Evolutionary conservation across 2,888 invertebrate species (phyloP).

Genomic region (Nasonia oneida): DNA sequence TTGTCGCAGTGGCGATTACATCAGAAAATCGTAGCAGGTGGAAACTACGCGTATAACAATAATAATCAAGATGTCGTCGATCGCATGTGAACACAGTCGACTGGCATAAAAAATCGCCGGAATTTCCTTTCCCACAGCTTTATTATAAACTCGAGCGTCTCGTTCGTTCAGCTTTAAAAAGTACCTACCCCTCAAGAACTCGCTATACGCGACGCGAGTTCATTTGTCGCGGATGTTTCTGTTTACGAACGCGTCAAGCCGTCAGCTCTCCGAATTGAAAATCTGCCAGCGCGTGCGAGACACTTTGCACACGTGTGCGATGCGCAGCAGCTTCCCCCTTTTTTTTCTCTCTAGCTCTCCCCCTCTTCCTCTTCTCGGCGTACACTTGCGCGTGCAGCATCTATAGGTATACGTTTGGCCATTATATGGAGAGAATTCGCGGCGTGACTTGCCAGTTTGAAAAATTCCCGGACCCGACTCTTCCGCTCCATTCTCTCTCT

Average conservation of each 20-base stretch:
- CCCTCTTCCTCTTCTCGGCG: no score
- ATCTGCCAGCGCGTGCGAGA: slow-evolving; percentile 2
- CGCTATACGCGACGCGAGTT: slow-evolving; percentile 4
- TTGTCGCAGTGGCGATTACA: neutral
- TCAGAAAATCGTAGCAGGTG: no score
- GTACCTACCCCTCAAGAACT: neutral
- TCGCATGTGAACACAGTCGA: neutral
- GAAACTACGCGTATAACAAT: neutral
- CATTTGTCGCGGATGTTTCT: slow-evolving; percentile 22
- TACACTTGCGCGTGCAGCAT: neutral
- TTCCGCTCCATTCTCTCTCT: neutral
- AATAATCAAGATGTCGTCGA: neutral
- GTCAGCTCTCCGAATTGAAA: slow-evolving; percentile 37
- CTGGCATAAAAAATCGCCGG: neutral
- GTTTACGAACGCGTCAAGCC: slow-evolving; percentile 16
- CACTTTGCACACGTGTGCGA: neutral
- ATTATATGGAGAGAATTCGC: slow-evolving; percentile 1
- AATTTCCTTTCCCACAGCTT: neutral
- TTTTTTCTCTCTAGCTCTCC: neutral
- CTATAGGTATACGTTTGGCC: neutral
- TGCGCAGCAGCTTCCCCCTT: neutral
- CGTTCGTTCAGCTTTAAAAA: neutral
- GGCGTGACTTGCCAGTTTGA: slow-evolving; percentile 40
- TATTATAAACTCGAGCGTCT: neutral
- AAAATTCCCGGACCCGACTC: slow-evolving; percentile 33